These are phyloP conservation scores for Parasteatoda tepidariorum DNA, from an alignment of 1,140 invertebrate species.

Conservation along the genomic window DNA sequence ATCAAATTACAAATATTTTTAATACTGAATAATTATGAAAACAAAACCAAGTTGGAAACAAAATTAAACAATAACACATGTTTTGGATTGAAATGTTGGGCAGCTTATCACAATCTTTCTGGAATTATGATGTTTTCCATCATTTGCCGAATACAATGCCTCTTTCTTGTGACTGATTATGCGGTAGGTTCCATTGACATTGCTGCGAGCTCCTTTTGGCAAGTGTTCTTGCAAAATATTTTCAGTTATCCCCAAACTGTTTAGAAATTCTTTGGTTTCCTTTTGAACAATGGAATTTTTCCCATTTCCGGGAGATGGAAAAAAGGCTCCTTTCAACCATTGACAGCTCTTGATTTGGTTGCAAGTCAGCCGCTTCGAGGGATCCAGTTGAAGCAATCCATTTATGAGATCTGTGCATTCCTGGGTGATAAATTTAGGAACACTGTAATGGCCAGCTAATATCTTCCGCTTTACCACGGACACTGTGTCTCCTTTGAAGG, in stretches of 20 bases:
- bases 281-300: constrained; percentile 65
- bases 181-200: constrained; percentile 74
- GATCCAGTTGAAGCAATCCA: constrained; percentile 69
- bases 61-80: constrained; percentile 78
- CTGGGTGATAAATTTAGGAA: constrained; percentile 69
- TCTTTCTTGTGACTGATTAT: constrained; percentile 55
- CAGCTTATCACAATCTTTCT: constrained; percentile 17
- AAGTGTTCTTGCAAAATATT: constrained; percentile 70
- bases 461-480: constrained; percentile 77
- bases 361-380: constrained; percentile 71
- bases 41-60: too few relatives aligned
- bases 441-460: constrained; percentile 74
- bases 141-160: not conserved
- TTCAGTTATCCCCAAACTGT: constrained; percentile 72
- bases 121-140: constrained; percentile 8
- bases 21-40: too few relatives aligned
- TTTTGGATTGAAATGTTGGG: constrained; percentile 47
- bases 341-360: constrained; percentile 70
- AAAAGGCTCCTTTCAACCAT: constrained; percentile 70
- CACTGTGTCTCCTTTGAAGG: constrained; percentile 77
- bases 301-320: constrained; percentile 63
- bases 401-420: constrained; percentile 68
- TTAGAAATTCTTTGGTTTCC: constrained; percentile 68
- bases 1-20: too few relatives aligned
- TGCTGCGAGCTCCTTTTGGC: constrained; percentile 70